Percentiles rank a stretch among this genome's conserved stretches.
phyloP scores from a whole-genome alignment of 1,140 invertebrate genomes.

The Brachionus sp. region DNA sequence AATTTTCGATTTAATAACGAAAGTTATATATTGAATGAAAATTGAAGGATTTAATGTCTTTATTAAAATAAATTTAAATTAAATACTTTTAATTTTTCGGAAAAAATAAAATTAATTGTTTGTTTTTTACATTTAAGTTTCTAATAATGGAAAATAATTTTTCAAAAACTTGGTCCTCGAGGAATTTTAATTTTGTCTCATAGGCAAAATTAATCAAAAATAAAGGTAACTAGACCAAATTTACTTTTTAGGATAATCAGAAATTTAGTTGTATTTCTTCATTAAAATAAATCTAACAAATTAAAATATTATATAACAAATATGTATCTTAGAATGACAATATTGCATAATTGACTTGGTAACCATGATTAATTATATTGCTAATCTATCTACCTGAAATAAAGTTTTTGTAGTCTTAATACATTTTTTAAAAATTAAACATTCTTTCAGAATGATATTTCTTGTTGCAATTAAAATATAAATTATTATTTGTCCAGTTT shows the following conservation, averaged over 20 bases:
- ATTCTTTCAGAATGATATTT: no score
- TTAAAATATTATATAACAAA: not conserved
- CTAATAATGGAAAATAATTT: not conserved
- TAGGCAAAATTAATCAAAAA: not conserved
- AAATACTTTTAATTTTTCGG: not conserved
- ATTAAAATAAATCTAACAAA: not conserved
- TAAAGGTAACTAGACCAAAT: not conserved
- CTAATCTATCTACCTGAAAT: not conserved
- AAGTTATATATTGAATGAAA: no score
- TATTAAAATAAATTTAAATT: no score
- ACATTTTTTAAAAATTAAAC: not conserved
- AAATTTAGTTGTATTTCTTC: not conserved
- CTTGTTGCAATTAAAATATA: no score
- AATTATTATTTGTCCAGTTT: no score
- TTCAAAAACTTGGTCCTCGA: not conserved
- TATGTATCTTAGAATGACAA: not conserved
- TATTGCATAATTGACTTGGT: slow-evolving; percentile 12
- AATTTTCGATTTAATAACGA: no score
- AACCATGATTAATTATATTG: not conserved
- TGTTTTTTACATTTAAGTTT: not conserved
- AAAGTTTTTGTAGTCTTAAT: not conserved
- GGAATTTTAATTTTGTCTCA: not conserved
- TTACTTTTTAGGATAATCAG: not conserved
- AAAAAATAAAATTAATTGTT: not conserved
- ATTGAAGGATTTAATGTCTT: no score